Evolutionary conservation across 1,140 invertebrate genomes (phyloP), one percentile per base, ranked within the genome.

Genomic region (Caenorhabditis briggsae): DNA sequence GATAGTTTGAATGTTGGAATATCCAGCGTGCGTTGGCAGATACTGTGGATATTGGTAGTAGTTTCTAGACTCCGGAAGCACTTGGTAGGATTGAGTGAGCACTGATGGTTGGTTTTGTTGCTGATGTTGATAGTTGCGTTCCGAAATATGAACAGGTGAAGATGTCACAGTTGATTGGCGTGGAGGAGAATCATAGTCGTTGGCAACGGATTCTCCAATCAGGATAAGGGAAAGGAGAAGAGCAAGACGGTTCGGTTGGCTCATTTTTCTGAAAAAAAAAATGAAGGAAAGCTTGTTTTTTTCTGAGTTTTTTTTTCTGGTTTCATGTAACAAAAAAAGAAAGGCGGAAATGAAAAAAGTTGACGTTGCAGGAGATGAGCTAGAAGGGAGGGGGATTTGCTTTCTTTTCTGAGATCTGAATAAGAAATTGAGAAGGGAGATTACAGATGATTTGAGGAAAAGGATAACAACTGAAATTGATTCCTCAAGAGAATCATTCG

Each of bases 11-110:
- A 78, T 78, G 33, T 78, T 78, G 5, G 70, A 78, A 78, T 78
- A 78, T 23, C 70, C 70, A 50, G 18, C 11, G 23, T 78, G 70
- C 11, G 70, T 78, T 78, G 70, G 70, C 1, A 78, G 70, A 53
- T 78, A 78, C 20, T 78, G 70, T 78, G 70, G 70, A 50, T 78
- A 78, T 50, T 78, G 70, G 14, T 78, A 78, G n/a, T 78, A 78
- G 70, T 78, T 78, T 50, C 70, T 48, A 7, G 70, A 78, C 41
- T 78, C 70, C 5, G 70, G 70, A 1, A 78, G 46, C 5, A 78
- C 70, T 78, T 78, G 43, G 23, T 78, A 78, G 3, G 70, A 78
- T 78, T 78, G 70, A 78, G 70, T 78, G 1, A 78, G 70, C 7
- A 78, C 46, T 12, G 70, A 48, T 53, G 70, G 70, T 50, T 78